Evolutionary conservation across 2,888 invertebrate genomes (phyloP).

Genomic region (Hypselothyrea guttata): DNA sequence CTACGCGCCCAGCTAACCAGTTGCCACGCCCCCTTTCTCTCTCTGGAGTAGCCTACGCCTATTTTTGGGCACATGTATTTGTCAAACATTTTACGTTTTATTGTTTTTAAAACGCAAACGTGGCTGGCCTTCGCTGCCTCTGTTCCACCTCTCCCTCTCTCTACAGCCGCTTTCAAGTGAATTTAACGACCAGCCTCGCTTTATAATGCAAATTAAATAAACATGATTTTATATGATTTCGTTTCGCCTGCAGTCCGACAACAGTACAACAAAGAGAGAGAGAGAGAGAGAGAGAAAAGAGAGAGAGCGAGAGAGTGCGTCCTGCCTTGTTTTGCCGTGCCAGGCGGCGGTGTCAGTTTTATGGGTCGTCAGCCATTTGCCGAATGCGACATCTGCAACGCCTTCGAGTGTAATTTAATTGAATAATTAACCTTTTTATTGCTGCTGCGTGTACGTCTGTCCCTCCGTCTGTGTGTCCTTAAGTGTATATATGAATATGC

Average conservation of each 20-base stretch:
- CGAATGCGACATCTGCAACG: conserved; percentile 69
- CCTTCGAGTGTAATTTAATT: conserved; percentile 79
- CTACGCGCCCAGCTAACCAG: conserved; percentile 23
- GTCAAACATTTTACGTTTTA: conserved; percentile 78
- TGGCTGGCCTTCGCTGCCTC: conserved; percentile 11
- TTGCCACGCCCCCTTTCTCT: background rate
- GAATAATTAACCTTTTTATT: conserved; percentile 76
- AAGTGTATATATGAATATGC: conserved; percentile 58
- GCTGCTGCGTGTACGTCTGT: conserved; percentile 43
- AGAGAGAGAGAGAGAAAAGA: too few relatives aligned
- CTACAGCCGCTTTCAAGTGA: conserved; percentile 34
- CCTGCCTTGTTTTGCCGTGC: conserved; percentile 59
- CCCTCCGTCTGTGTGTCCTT: conserved; percentile 2
- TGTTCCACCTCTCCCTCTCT: background rate
- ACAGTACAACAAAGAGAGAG: too few relatives aligned
- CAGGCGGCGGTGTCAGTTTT: conserved; percentile 68
- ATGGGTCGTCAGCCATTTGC: conserved; percentile 74
- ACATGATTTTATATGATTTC: conserved; percentile 77
- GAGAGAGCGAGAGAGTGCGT: too few relatives aligned
- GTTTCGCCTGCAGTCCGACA: conserved; percentile 12
- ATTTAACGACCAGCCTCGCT: conserved; percentile 64
- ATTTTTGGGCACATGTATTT: conserved; percentile 48
- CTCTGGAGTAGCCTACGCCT: background rate
- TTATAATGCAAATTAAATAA: conserved; percentile 78
- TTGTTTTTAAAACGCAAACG: conserved; percentile 70